Conservation (phyloP, 2,797 vertebrate species). For the Spheniscus humboldti region DNA sequence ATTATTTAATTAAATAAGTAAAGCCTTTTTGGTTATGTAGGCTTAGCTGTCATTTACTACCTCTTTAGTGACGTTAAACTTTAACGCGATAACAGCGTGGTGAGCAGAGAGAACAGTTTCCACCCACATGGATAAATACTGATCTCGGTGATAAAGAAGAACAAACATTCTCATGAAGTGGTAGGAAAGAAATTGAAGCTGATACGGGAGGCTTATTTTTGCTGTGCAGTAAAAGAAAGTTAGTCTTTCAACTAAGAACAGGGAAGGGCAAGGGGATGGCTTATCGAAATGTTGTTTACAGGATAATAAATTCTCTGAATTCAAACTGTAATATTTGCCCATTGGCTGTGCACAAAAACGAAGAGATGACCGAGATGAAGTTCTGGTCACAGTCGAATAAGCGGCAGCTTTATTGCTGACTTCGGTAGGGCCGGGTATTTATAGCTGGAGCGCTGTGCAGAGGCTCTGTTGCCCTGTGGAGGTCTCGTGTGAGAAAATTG, state of each 20-base stretch:
- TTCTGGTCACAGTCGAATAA: not conserved
- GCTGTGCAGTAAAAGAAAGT: constrained; percentile 41
- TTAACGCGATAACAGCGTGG: not conserved
- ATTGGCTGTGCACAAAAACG: constrained; percentile 19
- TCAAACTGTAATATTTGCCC: constrained; percentile 3
- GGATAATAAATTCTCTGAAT: constrained; percentile 46
- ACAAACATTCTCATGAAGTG: constrained; percentile 37
- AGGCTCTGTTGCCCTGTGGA: not conserved
- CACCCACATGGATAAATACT: constrained; percentile 53
- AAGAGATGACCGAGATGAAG: not conserved
- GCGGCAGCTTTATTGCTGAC: not conserved
- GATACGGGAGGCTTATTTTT: constrained; percentile 7
- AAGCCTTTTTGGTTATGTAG: not conserved
- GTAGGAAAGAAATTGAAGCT: constrained; percentile 9
- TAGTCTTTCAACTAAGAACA: constrained; percentile 37
- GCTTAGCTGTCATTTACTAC: constrained; percentile 26
- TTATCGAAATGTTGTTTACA: constrained; percentile 38
- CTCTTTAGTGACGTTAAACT: constrained; percentile 42
- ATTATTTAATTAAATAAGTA: constrained; percentile 21
- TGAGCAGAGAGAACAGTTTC: constrained; percentile 9
- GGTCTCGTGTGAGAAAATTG: not conserved
- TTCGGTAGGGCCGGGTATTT: not conserved
- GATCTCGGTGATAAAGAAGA: constrained; percentile 44
- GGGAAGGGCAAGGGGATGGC: constrained; percentile 43
- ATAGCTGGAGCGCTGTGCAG: not conserved